These are phyloP conservation scores for Tyrophagus putrescentiae DNA, from an alignment of 1,140 invertebrate genomes.

Conservation along the genomic window DNA sequence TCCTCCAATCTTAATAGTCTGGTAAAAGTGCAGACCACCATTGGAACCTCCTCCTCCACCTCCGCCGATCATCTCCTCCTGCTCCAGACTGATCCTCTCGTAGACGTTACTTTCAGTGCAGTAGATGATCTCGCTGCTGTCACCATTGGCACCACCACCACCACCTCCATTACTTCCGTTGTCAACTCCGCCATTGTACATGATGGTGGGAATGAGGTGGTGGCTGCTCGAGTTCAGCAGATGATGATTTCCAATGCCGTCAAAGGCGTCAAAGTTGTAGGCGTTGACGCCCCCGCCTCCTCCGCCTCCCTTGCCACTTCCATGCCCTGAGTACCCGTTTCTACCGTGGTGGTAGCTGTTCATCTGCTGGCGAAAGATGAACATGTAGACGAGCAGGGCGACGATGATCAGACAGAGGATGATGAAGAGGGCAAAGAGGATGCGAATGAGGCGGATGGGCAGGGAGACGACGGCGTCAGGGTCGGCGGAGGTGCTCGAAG, in stretches of 20 bases:
- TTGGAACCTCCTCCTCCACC: no score
- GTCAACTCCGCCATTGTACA: background rate
- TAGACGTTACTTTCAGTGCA: background rate
- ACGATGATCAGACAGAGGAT: constrained; percentile 1
- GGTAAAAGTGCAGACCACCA: constrained; percentile 2
- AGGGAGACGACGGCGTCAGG: constrained; percentile 3
- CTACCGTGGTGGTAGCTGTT: background rate
- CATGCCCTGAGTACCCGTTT: background rate
- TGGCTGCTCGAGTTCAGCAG: background rate
- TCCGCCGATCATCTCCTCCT: no score
- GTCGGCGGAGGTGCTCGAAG: no score
- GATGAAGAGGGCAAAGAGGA: constrained; percentile 11
- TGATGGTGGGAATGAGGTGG: background rate
- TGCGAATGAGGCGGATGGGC: constrained; percentile 3
- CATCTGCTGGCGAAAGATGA: constrained; percentile 11
- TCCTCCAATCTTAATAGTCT: background rate
- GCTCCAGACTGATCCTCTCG: background rate
- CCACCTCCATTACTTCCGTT: no score
- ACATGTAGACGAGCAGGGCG: constrained; percentile 2
- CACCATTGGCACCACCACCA: no score
- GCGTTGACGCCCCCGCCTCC: no score
- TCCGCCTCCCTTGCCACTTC: no score
- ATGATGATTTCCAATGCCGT: background rate
- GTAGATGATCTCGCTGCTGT: background rate
- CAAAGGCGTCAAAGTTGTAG: no score